phyloP scores from a whole-genome alignment of 2,113 vertebrate species.

The Cyphomyrus plagiostoma region DNA sequence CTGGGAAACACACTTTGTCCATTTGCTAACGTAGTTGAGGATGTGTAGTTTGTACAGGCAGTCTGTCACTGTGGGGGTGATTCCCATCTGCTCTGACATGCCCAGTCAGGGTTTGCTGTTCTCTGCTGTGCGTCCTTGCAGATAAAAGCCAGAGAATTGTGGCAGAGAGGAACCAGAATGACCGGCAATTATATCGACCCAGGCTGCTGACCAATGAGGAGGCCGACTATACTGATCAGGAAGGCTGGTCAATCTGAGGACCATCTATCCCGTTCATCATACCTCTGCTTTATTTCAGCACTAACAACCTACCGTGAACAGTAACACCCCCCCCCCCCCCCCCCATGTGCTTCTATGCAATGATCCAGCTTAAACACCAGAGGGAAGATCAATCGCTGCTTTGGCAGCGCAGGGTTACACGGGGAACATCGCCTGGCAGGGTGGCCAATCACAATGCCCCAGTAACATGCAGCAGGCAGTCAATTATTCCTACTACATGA shows the following conservation, averaged over 20 bases:
- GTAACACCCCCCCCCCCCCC: background rate
- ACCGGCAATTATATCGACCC: background rate
- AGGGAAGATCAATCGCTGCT: background rate
- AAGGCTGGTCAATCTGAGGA: background rate
- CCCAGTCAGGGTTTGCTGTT: background rate
- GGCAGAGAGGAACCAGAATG: background rate
- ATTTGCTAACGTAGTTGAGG: background rate
- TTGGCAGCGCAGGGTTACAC: background rate
- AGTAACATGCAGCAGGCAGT: background rate
- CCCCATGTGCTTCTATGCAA: background rate
- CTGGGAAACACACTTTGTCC: background rate
- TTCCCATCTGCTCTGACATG: background rate
- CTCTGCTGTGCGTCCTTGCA: background rate
- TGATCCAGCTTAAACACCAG: background rate
- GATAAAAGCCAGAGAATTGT: background rate
- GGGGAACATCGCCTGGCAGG: background rate
- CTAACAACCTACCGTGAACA: background rate
- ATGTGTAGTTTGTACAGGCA: background rate
- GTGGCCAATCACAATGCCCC: background rate
- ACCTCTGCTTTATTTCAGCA: background rate
- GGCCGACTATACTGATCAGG: background rate
- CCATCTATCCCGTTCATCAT: background rate
- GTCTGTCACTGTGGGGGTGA: background rate
- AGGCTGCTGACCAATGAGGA: background rate
- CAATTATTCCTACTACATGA: background rate